These are phyloP conservation scores for Liposcelis brunnea DNA, from an alignment of 2,888 invertebrate genomes.

Conservation along the genomic window DNA sequence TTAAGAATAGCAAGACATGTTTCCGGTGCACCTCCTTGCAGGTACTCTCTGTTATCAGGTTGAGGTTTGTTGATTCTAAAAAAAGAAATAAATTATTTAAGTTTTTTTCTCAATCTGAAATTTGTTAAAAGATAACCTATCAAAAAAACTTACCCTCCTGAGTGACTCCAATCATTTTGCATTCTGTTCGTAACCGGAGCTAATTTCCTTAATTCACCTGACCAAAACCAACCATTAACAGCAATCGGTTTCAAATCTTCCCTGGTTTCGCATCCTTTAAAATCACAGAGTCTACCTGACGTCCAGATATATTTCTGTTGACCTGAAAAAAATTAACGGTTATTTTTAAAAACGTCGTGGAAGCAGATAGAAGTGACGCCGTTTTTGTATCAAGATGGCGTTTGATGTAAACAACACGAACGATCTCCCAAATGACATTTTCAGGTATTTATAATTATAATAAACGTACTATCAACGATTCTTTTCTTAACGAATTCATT, in stretches of 20 bases:
- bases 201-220: slow-evolving; percentile 67
- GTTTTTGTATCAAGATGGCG: too few relatives aligned
- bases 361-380: too few relatives aligned
- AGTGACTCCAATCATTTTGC: slow-evolving; percentile 78
- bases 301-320: slow-evolving; percentile 84
- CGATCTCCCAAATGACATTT: too few relatives aligned
- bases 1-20: slow-evolving; percentile 73
- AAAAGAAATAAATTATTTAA: slow-evolving; percentile 11
- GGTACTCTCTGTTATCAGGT: slow-evolving; percentile 67
- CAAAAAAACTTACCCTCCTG: slow-evolving; percentile 40
- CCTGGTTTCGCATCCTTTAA: slow-evolving; percentile 66
- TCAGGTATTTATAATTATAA: neutral
- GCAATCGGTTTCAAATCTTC: slow-evolving; percentile 64
- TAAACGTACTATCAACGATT: slow-evolving; percentile 50
- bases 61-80: slow-evolving; percentile 57
- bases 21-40: slow-evolving; percentile 63
- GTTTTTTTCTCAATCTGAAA: neutral
- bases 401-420: too few relatives aligned
- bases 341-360: neutral
- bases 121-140: neutral
- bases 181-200: slow-evolving; percentile 64
- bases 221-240: slow-evolving; percentile 87
- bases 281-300: slow-evolving; percentile 74
- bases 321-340: slow-evolving; percentile 20
- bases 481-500: slow-evolving; percentile 74